phyloP scores from a whole-genome alignment of 2,888 invertebrate genomes.

The Agriopis marginaria region DNA sequence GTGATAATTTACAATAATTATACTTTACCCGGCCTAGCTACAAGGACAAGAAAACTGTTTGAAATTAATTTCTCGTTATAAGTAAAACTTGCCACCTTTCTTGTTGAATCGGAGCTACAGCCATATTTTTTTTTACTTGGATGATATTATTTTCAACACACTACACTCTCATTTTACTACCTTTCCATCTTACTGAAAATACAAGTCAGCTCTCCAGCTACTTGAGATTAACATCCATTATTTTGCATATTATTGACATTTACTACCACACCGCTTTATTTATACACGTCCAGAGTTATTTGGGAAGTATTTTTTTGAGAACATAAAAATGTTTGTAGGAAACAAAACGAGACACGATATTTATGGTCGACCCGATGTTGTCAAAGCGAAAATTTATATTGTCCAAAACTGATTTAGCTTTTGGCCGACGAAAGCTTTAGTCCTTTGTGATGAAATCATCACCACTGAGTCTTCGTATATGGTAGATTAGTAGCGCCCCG shows the following conservation, averaged over 20 bases:
- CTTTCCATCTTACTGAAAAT: neutral
- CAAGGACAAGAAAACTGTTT: no score
- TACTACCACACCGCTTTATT: slow-evolving; percentile 83
- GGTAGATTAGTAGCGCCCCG: neutral
- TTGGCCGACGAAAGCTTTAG: slow-evolving; percentile 66
- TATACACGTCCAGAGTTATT: slow-evolving; percentile 80
- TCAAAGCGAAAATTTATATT: slow-evolving; percentile 82
- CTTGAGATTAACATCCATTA: slow-evolving; percentile 83
- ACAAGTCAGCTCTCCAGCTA: slow-evolving; percentile 38
- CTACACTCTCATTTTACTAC: neutral
- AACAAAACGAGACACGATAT: slow-evolving; percentile 79
- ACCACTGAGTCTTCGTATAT: slow-evolving; percentile 34
- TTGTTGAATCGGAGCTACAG: no score
- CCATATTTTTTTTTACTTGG: no score
- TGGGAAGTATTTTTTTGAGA: slow-evolving; percentile 83
- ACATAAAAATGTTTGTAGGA: slow-evolving; percentile 82
- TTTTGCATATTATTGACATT: slow-evolving; percentile 86
- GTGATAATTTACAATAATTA: no score
- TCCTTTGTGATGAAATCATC: slow-evolving; percentile 69
- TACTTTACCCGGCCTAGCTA: no score
- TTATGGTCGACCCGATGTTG: slow-evolving; percentile 81
- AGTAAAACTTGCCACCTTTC: no score
- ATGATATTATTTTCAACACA: no score
- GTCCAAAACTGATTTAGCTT: slow-evolving; percentile 75
- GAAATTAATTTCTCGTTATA: no score